Evolutionary conservation across 2,113 vertebrate genomes (phyloP).

Genomic region (Gambusia holbrooki): DNA sequence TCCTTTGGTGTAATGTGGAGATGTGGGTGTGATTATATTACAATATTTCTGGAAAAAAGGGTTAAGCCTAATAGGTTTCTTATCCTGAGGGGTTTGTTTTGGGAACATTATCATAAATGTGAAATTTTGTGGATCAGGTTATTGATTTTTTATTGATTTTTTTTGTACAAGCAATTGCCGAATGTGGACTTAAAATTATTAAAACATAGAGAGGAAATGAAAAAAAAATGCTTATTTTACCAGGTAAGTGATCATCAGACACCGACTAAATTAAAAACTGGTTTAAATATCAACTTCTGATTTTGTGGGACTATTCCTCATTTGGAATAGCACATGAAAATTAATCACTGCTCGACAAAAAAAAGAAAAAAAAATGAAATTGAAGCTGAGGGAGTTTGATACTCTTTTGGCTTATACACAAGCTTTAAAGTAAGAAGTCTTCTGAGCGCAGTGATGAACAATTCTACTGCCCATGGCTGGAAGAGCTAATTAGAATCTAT

Average conservation of each 20-base stretch:
- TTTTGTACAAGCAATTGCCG: neutral
- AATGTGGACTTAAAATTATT: neutral
- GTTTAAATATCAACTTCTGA: neutral
- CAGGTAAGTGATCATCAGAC: neutral
- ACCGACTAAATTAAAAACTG: neutral
- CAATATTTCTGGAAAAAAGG: neutral
- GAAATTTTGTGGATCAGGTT: neutral
- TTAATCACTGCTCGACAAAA: slow-evolving; percentile 37
- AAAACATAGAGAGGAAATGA: neutral
- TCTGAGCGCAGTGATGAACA: slow-evolving; percentile 66
- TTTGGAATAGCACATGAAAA: slow-evolving; percentile 39
- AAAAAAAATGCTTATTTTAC: neutral
- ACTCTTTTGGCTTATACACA: slow-evolving; percentile 57
- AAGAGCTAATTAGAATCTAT: slow-evolving; percentile 80
- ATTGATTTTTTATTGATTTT: no score
- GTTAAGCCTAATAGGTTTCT: neutral
- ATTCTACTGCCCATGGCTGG: slow-evolving; percentile 72
- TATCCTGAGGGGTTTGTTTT: neutral
- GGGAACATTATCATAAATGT: neutral
- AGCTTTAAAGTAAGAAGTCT: slow-evolving; percentile 59
- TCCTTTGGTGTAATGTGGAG: neutral
- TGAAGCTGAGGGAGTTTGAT: slow-evolving; percentile 55
- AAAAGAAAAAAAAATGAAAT: slow-evolving; percentile 29
- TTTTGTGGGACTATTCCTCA: slow-evolving; percentile 21
- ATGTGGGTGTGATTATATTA: neutral